Percentiles rank a stretch among this genome's conserved stretches.
Conservation (phyloP, 2,113 vertebrate genomes). For the Aptenodytes forsteri region DNA sequence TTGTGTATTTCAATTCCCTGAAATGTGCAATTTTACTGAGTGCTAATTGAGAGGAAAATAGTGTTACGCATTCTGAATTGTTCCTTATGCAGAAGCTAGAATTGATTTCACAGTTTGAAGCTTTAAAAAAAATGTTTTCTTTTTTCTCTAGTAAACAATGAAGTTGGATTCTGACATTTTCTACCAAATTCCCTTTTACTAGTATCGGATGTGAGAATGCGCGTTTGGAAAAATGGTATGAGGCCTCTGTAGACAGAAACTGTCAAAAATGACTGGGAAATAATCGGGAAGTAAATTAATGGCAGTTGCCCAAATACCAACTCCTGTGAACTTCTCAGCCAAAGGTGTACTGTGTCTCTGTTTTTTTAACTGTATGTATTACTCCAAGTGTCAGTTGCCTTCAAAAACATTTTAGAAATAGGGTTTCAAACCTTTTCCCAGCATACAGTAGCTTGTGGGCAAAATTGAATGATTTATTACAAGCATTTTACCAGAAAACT, state of each 20-base stretch:
- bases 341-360: background rate
- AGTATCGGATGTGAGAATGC: background rate
- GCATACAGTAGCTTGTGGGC: slow-evolving; percentile 36
- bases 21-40: background rate
- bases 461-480: slow-evolving; percentile 66
- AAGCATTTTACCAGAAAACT: slow-evolving; percentile 54
- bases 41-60: background rate
- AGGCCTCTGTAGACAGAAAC: background rate
- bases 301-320: slow-evolving; percentile 2
- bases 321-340: slow-evolving; percentile 6
- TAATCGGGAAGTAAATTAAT: slow-evolving; percentile 31
- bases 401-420: slow-evolving; percentile 35
- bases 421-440: slow-evolving; percentile 43
- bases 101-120: background rate
- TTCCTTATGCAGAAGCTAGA: background rate
- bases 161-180: background rate
- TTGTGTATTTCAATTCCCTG: background rate
- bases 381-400: background rate
- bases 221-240: background rate
- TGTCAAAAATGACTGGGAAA: slow-evolving; percentile 15
- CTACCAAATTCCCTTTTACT: background rate
- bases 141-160: background rate
- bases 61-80: background rate
- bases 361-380: background rate
- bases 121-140: background rate